Percentiles rank a stretch among this genome's conserved stretches.
Evolutionary conservation across 2,797 vertebrate species (phyloP).

Genomic region (Dendrocincla tyrannina): DNA sequence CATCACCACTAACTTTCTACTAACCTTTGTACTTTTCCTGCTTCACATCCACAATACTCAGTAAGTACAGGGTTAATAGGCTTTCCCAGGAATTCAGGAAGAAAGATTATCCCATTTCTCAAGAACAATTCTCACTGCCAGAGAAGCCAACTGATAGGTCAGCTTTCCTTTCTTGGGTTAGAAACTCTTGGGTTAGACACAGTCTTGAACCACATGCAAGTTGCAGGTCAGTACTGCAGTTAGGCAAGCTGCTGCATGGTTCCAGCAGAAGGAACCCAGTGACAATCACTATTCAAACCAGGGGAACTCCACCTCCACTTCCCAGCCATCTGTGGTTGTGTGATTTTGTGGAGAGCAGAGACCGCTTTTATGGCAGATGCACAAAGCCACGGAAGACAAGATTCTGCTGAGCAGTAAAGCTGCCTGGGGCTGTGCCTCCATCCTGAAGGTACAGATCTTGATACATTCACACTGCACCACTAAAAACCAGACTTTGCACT

Average conservation of each 20-base stretch:
- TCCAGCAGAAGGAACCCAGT: background rate
- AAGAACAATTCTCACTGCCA: background rate
- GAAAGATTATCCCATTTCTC: background rate
- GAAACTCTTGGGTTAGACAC: background rate
- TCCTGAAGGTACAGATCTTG: background rate
- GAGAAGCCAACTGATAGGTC: background rate
- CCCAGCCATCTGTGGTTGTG: background rate
- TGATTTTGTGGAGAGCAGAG: background rate
- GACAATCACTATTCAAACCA: background rate
- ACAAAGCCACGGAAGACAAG: accelerated
- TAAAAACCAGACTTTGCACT: background rate
- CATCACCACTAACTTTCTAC: accelerated
- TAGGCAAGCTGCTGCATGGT: background rate
- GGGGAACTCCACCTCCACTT: background rate
- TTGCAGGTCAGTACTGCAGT: background rate
- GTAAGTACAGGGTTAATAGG: background rate
- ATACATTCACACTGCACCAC: background rate
- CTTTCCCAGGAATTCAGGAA: background rate
- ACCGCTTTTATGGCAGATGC: accelerated
- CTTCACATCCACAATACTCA: background rate
- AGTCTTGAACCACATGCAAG: background rate
- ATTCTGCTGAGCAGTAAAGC: background rate
- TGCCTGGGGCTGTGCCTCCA: background rate
- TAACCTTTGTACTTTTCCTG: background rate
- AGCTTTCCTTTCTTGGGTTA: background rate